Conservation (phyloP, 2,888 invertebrate species). For the Poecilobothrus nobilitatus region DNA sequence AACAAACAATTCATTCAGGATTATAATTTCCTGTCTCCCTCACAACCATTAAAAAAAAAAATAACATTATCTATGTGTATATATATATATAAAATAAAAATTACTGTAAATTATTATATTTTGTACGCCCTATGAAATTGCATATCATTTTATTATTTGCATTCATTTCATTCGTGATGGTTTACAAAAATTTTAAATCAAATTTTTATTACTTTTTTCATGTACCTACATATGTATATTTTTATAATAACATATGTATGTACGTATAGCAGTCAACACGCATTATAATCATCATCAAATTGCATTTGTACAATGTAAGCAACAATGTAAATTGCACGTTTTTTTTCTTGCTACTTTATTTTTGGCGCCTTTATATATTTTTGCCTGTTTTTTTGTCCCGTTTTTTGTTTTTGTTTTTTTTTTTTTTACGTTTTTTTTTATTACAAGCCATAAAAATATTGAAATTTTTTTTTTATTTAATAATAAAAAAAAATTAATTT, state of each 20-base stretch:
- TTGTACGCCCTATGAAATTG: too few species aligned
- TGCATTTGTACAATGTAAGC: neutral
- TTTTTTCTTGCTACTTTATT: neutral
- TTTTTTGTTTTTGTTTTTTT: neutral
- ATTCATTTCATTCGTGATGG: too few species aligned
- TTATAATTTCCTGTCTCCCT: neutral
- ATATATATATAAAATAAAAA: too few species aligned
- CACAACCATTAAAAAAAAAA: neutral
- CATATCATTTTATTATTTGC: too few species aligned
- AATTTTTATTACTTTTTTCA: neutral
- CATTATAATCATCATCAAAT: neutral
- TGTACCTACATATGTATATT: too few species aligned
- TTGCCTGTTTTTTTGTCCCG: neutral
- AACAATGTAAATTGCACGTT: neutral
- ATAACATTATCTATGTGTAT: too few species aligned
- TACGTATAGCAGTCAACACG: neutral
- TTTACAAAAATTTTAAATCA: too few species aligned
- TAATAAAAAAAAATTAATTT: constrained; percentile 4
- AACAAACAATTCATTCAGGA: neutral
- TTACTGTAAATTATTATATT: too few species aligned
- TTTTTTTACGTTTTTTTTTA: too few species aligned
- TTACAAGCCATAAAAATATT: neutral
- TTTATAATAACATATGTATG: too few species aligned
- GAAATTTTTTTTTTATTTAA: neutral
- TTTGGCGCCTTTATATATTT: neutral